These are phyloP conservation scores for Catharus minimus DNA, from an alignment of 2,113 vertebrate genomes.

Conservation along the genomic window DNA sequence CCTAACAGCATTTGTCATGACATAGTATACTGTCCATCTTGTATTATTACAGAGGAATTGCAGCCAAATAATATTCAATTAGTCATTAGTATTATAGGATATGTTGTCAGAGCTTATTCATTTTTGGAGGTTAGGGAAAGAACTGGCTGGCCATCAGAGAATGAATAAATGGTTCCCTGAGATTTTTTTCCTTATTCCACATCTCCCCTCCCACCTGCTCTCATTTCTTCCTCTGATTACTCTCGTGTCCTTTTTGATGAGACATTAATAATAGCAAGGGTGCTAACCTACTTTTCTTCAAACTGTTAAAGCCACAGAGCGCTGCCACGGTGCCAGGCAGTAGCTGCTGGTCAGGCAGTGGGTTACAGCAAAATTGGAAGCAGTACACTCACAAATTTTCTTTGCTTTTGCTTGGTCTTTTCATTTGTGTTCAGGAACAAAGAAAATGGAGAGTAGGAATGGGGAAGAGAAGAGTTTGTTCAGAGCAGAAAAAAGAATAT, in stretches of 20 bases:
- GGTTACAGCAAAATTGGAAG: not conserved
- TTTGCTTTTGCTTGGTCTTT: not conserved
- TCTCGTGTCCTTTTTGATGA: not conserved
- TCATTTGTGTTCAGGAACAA: not conserved
- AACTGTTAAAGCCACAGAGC: not conserved
- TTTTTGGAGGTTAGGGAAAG: not conserved
- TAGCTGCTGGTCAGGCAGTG: not conserved
- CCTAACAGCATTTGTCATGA: not conserved
- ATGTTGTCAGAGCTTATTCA: not conserved
- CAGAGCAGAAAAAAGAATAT: not conserved
- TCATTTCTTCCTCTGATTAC: not conserved
- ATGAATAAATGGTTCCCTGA: not conserved
- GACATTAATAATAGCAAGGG: not conserved
- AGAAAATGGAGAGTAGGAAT: not conserved
- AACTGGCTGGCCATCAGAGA: not conserved
- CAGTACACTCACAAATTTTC: not conserved
- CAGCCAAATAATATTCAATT: not conserved
- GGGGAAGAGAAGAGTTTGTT: not conserved
- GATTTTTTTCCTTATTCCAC: not conserved
- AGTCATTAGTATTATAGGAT: not conserved
- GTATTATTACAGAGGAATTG: not conserved
- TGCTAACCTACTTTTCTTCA: not conserved
- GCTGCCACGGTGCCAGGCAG: fast-evolving
- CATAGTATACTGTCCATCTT: not conserved
- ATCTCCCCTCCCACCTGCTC: not conserved